A percentile compares a stretch with the other conserved stretches of the same genome.
phyloP scores from a whole-genome alignment of 92 coral and sea anemone genomes.

The Bergia sp. region DNA sequence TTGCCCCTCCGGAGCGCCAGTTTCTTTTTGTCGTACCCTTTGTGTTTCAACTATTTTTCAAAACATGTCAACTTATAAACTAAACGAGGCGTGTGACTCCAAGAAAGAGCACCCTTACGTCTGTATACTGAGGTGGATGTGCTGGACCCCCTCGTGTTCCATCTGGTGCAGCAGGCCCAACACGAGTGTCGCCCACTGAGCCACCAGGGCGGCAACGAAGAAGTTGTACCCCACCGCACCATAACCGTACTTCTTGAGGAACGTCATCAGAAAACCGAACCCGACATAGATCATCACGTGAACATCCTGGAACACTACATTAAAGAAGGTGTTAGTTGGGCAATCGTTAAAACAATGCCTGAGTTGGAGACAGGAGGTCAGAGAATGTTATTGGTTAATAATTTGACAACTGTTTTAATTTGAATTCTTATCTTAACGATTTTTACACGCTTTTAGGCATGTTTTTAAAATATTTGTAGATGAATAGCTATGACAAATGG shows the following conservation, averaged over 20 bases:
- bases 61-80: not conserved
- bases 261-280: constrained; percentile 58
- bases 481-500: too few species aligned
- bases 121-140: constrained; percentile 21
- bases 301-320: constrained; percentile 56
- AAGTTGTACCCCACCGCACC: constrained; percentile 56
- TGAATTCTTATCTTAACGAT: too few species aligned
- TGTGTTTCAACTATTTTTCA: too few species aligned
- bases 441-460: too few species aligned
- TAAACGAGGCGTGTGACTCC: too few species aligned
- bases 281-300: constrained; percentile 59
- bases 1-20: too few species aligned
- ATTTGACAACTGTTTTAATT: too few species aligned
- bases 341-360: not conserved
- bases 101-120: not conserved
- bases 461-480: too few species aligned
- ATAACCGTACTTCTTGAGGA: constrained; percentile 47
- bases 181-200: constrained; percentile 43
- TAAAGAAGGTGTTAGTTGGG: not conserved
- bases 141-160: constrained; percentile 20
- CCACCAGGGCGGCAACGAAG: constrained; percentile 53
- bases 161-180: constrained; percentile 26
- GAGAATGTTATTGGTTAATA: too few species aligned
- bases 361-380: too few species aligned
- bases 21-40: too few species aligned